phyloP scores from a whole-genome alignment of 2,888 invertebrate species.

The Eueremaeus valkanovi region DNA sequence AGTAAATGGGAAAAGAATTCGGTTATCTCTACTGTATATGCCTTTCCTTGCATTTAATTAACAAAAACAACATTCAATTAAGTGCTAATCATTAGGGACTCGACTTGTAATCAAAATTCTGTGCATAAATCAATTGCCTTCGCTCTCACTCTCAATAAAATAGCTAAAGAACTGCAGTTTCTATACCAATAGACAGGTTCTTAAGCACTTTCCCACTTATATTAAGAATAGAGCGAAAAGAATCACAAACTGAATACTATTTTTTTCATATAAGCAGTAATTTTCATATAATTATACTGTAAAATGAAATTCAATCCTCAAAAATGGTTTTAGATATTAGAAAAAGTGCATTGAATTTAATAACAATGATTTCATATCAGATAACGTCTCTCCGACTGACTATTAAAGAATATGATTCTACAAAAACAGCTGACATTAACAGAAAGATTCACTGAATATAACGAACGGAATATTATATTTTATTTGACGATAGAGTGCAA shows the following conservation, averaged over 20 bases:
- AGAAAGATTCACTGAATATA: neutral
- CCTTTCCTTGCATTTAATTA: neutral
- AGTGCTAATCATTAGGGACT: neutral
- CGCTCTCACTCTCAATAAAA: neutral
- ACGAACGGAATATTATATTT: neutral
- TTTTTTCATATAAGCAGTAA: too few species aligned
- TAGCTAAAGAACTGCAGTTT: too few species aligned
- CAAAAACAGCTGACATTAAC: conserved; percentile 3
- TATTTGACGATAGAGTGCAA: neutral
- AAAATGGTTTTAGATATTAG: too few species aligned
- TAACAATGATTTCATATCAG: too few species aligned
- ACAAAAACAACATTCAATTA: conserved; percentile 3
- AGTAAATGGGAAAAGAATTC: neutral
- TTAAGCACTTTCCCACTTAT: too few species aligned
- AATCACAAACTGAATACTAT: too few species aligned
- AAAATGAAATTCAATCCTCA: too few species aligned
- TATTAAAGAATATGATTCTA: neutral
- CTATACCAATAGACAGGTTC: neutral
- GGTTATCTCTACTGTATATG: neutral
- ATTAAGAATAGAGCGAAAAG: too few species aligned
- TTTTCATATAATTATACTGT: too few species aligned
- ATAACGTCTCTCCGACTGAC: neutral
- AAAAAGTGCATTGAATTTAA: too few species aligned
- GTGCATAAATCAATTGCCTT: neutral
- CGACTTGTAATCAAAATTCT: neutral